phyloP scores from a whole-genome alignment of 2,113 vertebrate species.

The Thryonomys swinderianus region DNA sequence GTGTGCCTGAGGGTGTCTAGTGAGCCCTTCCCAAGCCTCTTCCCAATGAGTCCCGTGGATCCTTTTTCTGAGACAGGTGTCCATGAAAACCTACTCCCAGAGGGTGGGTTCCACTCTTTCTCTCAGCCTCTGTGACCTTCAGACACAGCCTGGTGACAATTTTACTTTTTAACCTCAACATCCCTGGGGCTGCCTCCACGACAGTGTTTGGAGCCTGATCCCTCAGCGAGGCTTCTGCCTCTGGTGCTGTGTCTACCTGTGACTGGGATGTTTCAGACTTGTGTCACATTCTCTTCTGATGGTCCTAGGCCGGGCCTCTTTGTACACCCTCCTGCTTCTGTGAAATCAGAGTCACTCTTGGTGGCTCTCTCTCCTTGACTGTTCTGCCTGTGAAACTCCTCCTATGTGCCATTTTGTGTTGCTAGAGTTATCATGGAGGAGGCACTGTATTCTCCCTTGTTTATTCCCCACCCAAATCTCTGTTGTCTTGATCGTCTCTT shows the following conservation, averaged over 20 bases:
- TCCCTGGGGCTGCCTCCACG: not conserved
- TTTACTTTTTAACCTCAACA: not conserved
- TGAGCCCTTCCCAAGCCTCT: not conserved
- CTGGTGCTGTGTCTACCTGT: not conserved
- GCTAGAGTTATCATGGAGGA: not conserved
- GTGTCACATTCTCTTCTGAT: not conserved
- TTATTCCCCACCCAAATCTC: not conserved
- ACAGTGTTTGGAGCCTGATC: not conserved
- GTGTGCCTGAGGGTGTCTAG: not conserved
- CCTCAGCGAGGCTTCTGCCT: not conserved
- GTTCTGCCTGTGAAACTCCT: not conserved
- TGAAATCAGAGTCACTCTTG: not conserved
- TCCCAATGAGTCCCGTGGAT: not conserved
- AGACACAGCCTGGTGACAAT: not conserved
- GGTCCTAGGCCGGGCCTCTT: not conserved
- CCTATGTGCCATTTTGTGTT: not conserved
- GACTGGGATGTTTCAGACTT: not conserved
- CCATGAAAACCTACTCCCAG: not conserved
- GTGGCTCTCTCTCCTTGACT: not conserved
- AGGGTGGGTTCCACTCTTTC: not conserved
- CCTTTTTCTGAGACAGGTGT: not conserved
- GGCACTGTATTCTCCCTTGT: not conserved
- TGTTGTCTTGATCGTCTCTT: not conserved
- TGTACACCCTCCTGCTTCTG: fast-evolving
- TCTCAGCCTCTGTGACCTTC: not conserved